These are phyloP conservation scores for Helleia helle DNA, from an alignment of 2,888 invertebrate genomes.

Conservation along the genomic window DNA sequence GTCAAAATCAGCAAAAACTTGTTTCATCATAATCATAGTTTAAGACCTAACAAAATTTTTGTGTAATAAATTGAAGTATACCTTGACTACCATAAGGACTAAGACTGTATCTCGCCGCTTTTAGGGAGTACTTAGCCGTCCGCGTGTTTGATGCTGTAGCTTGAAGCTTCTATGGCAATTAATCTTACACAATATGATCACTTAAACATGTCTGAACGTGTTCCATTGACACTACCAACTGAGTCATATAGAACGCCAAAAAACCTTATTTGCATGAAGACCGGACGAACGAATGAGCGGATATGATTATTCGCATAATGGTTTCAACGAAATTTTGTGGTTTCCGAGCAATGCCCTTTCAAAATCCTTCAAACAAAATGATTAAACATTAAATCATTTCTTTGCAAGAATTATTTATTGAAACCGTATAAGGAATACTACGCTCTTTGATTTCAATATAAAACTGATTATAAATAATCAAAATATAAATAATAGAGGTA, in stretches of 20 bases:
- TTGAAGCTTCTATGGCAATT: background rate
- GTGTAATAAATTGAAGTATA: too few relatives aligned
- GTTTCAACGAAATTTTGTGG: conserved; percentile 37
- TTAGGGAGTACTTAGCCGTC: too few relatives aligned
- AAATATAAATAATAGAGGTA: too few relatives aligned
- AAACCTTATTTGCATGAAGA: conserved; percentile 29
- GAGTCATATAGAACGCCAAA: conserved; percentile 17
- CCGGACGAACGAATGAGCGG: conserved; percentile 56
- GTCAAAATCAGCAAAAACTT: too few relatives aligned
- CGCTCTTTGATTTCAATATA: too few relatives aligned
- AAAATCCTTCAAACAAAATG: background rate
- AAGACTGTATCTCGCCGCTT: too few relatives aligned
- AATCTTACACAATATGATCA: conserved; percentile 5
- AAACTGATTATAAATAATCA: too few relatives aligned
- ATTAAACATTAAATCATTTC: background rate
- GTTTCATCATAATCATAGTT: too few relatives aligned
- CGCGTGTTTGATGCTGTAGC: background rate
- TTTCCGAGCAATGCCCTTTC: conserved; percentile 22
- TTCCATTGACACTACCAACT: conserved; percentile 9
- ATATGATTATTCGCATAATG: conserved; percentile 52
- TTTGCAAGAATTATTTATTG: too few relatives aligned
- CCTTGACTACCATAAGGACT: too few relatives aligned
- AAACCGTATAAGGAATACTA: too few relatives aligned
- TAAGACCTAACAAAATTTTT: too few relatives aligned
- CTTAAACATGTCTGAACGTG: conserved; percentile 5